Percentiles rank a stretch among this genome's conserved stretches.
These are phyloP conservation scores for Sycophila sp. DNA, from an alignment of 1,140 invertebrate genomes.

Conservation along the genomic window DNA sequence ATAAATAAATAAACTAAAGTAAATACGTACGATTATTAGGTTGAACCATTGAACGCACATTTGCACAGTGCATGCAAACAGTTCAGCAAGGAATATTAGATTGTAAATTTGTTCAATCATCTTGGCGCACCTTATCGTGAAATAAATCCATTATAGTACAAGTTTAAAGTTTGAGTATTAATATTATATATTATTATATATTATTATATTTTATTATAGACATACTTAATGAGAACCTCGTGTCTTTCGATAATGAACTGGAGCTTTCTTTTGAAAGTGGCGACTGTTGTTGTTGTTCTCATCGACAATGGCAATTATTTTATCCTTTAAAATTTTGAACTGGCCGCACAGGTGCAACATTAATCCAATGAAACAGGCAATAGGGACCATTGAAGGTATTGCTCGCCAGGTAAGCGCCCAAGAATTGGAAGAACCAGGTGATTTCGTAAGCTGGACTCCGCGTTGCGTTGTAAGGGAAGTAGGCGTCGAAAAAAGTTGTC, in stretches of 20 bases:
- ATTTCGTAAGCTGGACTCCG: slow-evolving; percentile 17
- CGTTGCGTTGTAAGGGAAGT: slow-evolving; percentile 19
- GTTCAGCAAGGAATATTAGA: slow-evolving; percentile 10
- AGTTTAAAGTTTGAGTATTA: not conserved
- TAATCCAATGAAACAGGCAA: slow-evolving; percentile 18
- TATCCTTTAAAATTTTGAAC: slow-evolving; percentile 6
- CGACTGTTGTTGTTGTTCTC: too few relatives aligned
- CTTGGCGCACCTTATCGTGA: slow-evolving; percentile 28
- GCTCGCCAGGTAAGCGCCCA: not conserved
- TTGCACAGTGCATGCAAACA: slow-evolving; percentile 5
- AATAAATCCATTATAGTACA: not conserved
- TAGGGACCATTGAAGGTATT: slow-evolving; percentile 4
- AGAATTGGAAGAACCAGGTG: slow-evolving; percentile 14
- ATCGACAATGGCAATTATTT: too few relatives aligned
- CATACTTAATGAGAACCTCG: slow-evolving; percentile 11
- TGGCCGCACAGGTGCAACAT: slow-evolving; percentile 19
- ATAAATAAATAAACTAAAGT: not conserved
- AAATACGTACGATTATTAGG: slow-evolving; percentile 19
- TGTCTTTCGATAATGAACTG: slow-evolving; percentile 14
- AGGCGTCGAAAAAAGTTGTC: not conserved
- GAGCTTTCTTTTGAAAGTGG: too few relatives aligned
- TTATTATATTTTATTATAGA: not conserved
- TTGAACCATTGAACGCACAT: slow-evolving; percentile 8
- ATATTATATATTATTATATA: not conserved
- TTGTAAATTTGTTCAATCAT: slow-evolving; percentile 4